These are phyloP conservation scores for Tachysurus fulvidraco DNA, from an alignment of 2,113 vertebrate genomes.

Conservation along the genomic window DNA sequence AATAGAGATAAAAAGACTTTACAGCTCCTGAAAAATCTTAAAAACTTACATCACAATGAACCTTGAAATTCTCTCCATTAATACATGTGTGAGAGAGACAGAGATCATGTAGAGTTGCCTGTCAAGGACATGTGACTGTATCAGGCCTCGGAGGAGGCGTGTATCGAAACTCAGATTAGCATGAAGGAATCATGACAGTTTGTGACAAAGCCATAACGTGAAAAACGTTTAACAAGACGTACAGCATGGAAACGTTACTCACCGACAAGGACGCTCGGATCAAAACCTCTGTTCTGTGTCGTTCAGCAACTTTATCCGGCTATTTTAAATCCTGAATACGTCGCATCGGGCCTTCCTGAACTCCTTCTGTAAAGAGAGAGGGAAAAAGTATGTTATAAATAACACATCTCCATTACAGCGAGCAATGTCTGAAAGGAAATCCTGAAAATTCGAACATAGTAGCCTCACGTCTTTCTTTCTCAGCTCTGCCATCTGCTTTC, in stretches of 20 bases:
- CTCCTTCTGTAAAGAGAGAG: not conserved
- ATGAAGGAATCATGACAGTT: not conserved
- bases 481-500: constrained; percentile 32
- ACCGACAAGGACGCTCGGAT: not conserved
- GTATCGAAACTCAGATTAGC: not conserved
- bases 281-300: not conserved
- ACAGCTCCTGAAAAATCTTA: not conserved
- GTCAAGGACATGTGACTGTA: constrained; percentile 7
- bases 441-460: not conserved
- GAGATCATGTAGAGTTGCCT: not conserved
- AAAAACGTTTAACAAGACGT: not conserved
- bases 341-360: not conserved
- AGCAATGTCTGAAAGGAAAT: not conserved
- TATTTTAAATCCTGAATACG: not conserved
- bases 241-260: not conserved
- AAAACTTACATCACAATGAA: not conserved
- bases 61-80: too few species aligned
- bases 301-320: not conserved
- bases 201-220: not conserved
- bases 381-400: not conserved
- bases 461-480: not conserved
- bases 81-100: not conserved
- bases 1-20: not conserved
- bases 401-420: constrained; percentile 10
- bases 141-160: constrained; percentile 16